Evolutionary conservation across 2,888 invertebrate genomes (phyloP), one percentile per base, ranked within the genome.

Genomic region (Tanaodytes sp.): DNA sequence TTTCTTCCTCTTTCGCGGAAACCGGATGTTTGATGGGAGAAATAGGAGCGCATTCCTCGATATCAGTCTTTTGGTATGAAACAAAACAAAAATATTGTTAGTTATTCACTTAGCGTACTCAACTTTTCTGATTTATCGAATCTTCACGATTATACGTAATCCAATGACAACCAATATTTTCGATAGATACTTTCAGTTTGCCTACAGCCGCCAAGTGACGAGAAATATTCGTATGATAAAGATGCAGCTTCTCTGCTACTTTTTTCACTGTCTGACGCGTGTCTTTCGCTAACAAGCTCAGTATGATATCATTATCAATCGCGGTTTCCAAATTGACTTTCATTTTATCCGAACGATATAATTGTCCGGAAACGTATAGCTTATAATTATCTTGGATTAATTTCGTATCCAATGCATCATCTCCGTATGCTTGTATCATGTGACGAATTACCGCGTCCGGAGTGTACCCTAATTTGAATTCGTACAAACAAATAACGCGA

Each of bases 41-140:
- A 48, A 75, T 58, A 12, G 82, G 80, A 16, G 78, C 71, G 36
- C 70, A 76, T 67, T 82, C 76, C 63, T 81, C 80, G 14, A 83
- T 69, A 75, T 83, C 81, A 39, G 78, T 82, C 84, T 84, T 23
- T 8, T 23, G 23, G 5, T 23, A 23, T 4, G 23, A 23, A 23
- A 23, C 23, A 8, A 5, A 5, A 23, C 4, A 23, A 23, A 5
- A 23, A 23, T 14, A 51, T 51, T 33, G 2, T 43, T 43, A 43
- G 19, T 40, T 40, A 40, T 8, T n/a, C n/a, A n/a, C n/a, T n/a
- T n/a, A n/a, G n/a, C n/a, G n/a, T n/a, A n/a, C n/a, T n/a, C n/a
- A n/a, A n/a, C n/a, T n/a, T n/a, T n/a, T n/a, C n/a, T n/a, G n/a
- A n/a, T n/a, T n/a, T n/a, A n/a, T n/a, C n/a, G n/a, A n/a, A n/a